Evolutionary conservation across 2,113 vertebrate species (phyloP).

Genomic region (Tyrannus savana): DNA sequence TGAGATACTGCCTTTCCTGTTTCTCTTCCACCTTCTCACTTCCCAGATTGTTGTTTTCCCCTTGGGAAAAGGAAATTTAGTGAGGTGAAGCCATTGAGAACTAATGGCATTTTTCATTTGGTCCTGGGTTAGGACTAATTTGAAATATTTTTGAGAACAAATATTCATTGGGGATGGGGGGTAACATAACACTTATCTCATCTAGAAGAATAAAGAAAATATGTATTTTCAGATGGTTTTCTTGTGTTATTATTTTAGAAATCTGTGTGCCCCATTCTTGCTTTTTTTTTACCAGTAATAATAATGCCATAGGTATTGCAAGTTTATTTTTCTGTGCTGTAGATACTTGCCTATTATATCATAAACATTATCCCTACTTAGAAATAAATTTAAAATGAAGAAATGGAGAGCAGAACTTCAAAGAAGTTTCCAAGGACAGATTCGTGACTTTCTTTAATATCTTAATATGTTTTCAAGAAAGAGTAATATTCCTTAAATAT

Average conservation of each 20-base stretch:
- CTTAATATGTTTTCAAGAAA: not conserved
- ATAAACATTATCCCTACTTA: not conserved
- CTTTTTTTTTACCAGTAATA: not conserved
- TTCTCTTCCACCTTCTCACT: not conserved
- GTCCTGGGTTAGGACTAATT: not conserved
- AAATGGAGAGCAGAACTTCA: not conserved
- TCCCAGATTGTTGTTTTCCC: not conserved
- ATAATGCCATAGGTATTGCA: not conserved
- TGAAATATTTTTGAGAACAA: not conserved
- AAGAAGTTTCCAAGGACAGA: not conserved
- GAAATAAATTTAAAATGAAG: not conserved
- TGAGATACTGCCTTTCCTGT: not conserved
- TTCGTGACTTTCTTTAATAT: not conserved
- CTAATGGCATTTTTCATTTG: rapidly evolving
- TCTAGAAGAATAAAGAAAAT: not conserved
- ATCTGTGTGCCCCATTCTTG: not conserved
- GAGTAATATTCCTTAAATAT: not conserved
- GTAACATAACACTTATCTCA: not conserved
- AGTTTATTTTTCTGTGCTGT: not conserved
- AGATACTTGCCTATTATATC: not conserved
- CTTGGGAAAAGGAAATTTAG: not conserved
- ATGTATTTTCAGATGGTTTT: not conserved
- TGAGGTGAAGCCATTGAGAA: not conserved
- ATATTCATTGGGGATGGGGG: rapidly evolving
- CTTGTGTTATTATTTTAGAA: not conserved